Evolutionary conservation across 2,113 vertebrate genomes (phyloP).

Genomic region (Rallus limicola): DNA sequence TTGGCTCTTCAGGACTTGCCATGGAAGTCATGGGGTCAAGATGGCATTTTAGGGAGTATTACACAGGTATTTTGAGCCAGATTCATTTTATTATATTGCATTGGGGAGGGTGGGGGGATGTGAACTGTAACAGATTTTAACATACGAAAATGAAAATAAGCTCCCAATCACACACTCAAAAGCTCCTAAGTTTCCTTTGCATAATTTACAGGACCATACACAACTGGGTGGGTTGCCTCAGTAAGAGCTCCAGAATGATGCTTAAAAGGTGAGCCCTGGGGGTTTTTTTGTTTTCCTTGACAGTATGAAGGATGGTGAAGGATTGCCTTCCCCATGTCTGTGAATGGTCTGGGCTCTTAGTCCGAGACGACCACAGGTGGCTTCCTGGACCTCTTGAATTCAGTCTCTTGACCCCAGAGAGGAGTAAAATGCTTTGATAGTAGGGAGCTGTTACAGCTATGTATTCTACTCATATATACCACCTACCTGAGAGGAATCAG

Average conservation of each 20-base stretch:
- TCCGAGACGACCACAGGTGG: neutral
- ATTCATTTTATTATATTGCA: neutral
- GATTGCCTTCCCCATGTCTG: neutral
- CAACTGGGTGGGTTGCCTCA: neutral
- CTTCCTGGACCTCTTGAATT: neutral
- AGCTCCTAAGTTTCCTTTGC: neutral
- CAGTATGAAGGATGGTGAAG: neutral
- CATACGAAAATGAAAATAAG: neutral
- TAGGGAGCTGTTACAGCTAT: neutral
- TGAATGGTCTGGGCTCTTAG: neutral
- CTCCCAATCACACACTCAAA: neutral
- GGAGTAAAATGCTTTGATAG: neutral
- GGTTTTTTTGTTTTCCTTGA: neutral
- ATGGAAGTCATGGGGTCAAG: neutral
- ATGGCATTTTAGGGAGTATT: neutral
- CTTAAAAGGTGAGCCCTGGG: neutral
- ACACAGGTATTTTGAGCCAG: neutral
- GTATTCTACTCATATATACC: neutral
- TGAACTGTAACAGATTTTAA: neutral
- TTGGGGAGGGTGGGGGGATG: neutral
- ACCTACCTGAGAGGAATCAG: neutral
- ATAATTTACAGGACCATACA: neutral
- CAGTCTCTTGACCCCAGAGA: neutral
- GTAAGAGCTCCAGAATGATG: neutral
- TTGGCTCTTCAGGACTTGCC: neutral